Base-by-base conservation (phyloP, 2,113 vertebrate species). In the Plecturocebus donacophilus region DNA sequence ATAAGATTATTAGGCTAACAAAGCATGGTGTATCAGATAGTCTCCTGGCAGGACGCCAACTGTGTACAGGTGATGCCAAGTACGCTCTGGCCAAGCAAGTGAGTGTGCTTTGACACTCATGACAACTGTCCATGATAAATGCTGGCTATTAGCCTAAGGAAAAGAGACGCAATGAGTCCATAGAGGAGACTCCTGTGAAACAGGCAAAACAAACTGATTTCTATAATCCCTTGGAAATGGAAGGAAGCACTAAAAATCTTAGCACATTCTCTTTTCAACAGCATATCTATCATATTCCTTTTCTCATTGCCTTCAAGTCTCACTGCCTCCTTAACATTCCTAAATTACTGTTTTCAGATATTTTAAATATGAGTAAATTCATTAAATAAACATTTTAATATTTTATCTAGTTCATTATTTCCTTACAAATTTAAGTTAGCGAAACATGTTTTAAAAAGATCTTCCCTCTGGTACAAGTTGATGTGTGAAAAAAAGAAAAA, bases 291-390 rank as follows among this genome's bases (percentile, higher is more conserved):
- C 91, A 11, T 23, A 90, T n/a, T 94, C 23, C 75, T 97, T 83
- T 70, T 66, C 84, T 95, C 12, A 54, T 0, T 76, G 19, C 20
- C 32, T 42, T 58, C 49, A 68, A 40, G 16, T 86, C 61, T 85
- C 42, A 96, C 0, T 90, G 76, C 30, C 54, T 82, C 87, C 38
- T 96, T 45, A 75, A 19, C 70, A 94, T 58, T 77, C 70, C 45
- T 71, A 71, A 70, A 73, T 89, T n/a, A 94, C 21, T 77, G 8
- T 35, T 77, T 82, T 97, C 40, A 54, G 30, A 79, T 21, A 77
- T 90, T 92, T 90, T 54, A 95, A 95, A 86, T 61, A 70, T 45
- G 30, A 47, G 71, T 88, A 73, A 92, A 68, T 81, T 90, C 95
- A 73, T 47, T 42, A 91, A 71, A 92, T 64, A 89, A 91, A 87